Evolutionary conservation across 2,113 vertebrate species (phyloP).

Genomic region (Desmodus rotundus): DNA sequence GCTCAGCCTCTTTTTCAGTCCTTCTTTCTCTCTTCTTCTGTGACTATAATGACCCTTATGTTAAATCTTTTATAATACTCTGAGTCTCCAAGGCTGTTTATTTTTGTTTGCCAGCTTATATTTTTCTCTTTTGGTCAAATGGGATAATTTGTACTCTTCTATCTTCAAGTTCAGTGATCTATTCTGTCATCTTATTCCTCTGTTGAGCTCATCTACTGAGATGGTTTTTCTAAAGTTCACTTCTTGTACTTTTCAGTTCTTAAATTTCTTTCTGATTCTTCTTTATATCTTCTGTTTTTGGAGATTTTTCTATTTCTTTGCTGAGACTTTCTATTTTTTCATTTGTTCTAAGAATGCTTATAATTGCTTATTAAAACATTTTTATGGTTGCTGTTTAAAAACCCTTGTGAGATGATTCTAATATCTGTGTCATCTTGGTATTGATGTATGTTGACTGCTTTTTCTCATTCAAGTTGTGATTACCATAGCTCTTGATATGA

Average conservation of each 20-base stretch:
- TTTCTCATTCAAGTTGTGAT: conserved; percentile 29
- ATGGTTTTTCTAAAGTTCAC: not conserved
- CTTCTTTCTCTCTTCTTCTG: not conserved
- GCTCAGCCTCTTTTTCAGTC: not conserved
- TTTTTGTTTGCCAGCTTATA: not conserved
- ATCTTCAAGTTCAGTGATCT: not conserved
- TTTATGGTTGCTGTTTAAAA: conserved; percentile 12
- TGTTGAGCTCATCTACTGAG: not conserved
- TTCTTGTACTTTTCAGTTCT: not conserved
- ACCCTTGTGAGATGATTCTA: not conserved
- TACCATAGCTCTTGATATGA: not conserved
- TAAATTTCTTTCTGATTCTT: conserved; percentile 15
- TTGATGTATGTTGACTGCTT: not conserved
- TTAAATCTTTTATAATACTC: not conserved
- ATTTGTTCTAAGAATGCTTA: not conserved
- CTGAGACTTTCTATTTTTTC: not conserved
- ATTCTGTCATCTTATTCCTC: conserved; percentile 1
- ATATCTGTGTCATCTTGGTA: not conserved
- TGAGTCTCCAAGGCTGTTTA: not conserved
- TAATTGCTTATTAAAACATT: not conserved
- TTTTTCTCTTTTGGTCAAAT: not conserved
- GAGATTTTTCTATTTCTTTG: not conserved
- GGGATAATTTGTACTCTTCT: not conserved
- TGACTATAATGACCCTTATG: not conserved
- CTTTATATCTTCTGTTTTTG: conserved; percentile 4